Conservation (phyloP, 2,888 invertebrate species). For the Calephelis perditalis region DNA sequence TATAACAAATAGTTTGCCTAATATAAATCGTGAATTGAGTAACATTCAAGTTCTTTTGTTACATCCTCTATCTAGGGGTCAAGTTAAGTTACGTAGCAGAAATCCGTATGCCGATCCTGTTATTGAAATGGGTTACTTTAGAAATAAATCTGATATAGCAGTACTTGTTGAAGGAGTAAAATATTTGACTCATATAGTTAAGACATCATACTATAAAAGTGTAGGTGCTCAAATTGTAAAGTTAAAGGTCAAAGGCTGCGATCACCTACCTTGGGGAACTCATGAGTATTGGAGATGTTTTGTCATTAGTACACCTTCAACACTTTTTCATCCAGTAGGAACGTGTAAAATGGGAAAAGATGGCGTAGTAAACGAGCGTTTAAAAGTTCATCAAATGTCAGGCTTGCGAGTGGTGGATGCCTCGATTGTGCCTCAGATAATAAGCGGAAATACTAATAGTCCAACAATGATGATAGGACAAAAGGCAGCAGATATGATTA, state of each 20-base stretch:
- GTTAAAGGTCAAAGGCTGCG: conserved; percentile 71
- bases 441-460: conserved; percentile 62
- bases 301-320: conserved; percentile 70
- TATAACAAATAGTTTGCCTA: conserved; percentile 42
- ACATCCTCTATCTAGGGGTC: conserved; percentile 56
- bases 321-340: conserved; percentile 79
- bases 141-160: conserved; percentile 43
- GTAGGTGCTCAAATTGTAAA: conserved; percentile 41
- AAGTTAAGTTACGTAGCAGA: conserved; percentile 46
- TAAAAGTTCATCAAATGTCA: conserved; percentile 48
- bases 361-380: conserved; percentile 56
- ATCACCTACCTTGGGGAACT: conserved; percentile 58
- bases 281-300: conserved; percentile 82
- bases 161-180: conserved; percentile 45
- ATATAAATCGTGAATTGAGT: conserved; percentile 46
- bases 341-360: conserved; percentile 57
- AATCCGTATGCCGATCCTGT: conserved; percentile 52
- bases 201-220: conserved; percentile 48
- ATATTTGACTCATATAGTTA: conserved; percentile 41
- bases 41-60: conserved; percentile 40
- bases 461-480: conserved; percentile 68
- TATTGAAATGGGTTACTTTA: conserved; percentile 51
- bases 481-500: conserved; percentile 62
- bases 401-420: conserved; percentile 58
- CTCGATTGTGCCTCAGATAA: conserved; percentile 55